Conservation (phyloP, 2,113 vertebrate species). For the Empidonax traillii region DNA sequence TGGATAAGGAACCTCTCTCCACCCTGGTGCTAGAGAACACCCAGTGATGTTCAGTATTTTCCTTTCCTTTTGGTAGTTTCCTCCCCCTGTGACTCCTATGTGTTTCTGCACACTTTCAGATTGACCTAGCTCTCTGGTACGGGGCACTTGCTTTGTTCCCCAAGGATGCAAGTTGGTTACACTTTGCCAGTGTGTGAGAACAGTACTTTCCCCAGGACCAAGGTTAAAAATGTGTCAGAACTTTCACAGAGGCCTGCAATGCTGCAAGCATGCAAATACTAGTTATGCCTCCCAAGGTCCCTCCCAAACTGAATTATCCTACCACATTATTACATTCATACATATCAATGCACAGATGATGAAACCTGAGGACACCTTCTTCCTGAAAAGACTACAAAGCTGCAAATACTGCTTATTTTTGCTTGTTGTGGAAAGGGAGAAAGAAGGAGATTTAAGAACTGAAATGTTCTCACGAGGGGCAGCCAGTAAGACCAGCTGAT, state of each 20-base stretch:
- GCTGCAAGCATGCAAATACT: neutral
- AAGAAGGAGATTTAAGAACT: neutral
- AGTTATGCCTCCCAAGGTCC: neutral
- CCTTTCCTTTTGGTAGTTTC: neutral
- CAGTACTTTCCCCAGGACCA: neutral
- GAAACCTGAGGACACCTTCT: neutral
- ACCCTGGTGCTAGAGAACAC: neutral
- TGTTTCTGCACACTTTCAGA: neutral
- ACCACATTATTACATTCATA: neutral
- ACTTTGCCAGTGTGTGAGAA: neutral
- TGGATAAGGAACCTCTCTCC: neutral
- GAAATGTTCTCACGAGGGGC: neutral
- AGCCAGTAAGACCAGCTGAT: neutral
- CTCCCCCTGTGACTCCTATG: no score
- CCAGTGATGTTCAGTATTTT: neutral
- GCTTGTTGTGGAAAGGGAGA: neutral
- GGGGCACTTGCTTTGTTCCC: neutral
- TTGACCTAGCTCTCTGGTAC: neutral
- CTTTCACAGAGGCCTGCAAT: neutral
- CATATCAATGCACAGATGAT: neutral
- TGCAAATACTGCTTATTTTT: neutral
- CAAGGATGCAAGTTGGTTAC: rapidly evolving
- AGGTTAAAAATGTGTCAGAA: neutral
- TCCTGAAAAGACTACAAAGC: neutral
- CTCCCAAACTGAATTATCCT: neutral